A percentile compares a stretch with the other conserved stretches of the same genome.
phyloP scores from a whole-genome alignment of 2,888 invertebrate genomes.

The Pseudanteris insignis region DNA sequence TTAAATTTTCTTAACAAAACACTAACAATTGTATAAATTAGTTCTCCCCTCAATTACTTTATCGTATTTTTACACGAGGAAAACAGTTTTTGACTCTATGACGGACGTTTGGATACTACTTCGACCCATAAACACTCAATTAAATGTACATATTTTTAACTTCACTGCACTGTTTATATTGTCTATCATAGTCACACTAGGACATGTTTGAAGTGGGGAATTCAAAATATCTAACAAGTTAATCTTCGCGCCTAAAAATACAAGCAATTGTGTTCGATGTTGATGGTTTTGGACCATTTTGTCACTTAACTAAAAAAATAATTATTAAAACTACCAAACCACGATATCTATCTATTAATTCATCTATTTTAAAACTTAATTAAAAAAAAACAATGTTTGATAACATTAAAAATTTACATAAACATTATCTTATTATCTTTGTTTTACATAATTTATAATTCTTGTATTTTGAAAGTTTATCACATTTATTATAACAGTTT shows the following conservation, averaged over 20 bases:
- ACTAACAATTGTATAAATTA: constrained; percentile 5
- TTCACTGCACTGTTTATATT: constrained; percentile 35
- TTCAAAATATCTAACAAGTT: constrained; percentile 21
- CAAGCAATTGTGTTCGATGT: constrained; percentile 23
- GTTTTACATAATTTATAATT: too few relatives aligned
- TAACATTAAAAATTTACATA: too few relatives aligned
- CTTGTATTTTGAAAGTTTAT: too few relatives aligned
- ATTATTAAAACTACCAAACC: too few relatives aligned
- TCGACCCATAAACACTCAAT: constrained; percentile 39
- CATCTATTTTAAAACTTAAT: too few relatives aligned
- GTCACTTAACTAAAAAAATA: neutral
- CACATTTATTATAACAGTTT: too few relatives aligned
- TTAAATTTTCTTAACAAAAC: too few relatives aligned
- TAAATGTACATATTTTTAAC: constrained; percentile 40
- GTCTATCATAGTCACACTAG: constrained; percentile 24
- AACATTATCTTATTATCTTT: too few relatives aligned
- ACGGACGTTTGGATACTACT: constrained; percentile 28
- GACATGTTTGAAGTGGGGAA: constrained; percentile 26
- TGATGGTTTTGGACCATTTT: constrained; percentile 10
- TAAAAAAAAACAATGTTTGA: too few relatives aligned
- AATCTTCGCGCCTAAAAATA: constrained; percentile 23
- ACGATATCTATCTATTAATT: too few relatives aligned
- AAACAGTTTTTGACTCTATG: constrained; percentile 21
- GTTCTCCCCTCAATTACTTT: constrained; percentile 17
- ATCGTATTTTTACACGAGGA: constrained; percentile 14